Base-by-base conservation (phyloP, 2,113 vertebrate species). In the Deroptyus accipitrinus region DNA sequence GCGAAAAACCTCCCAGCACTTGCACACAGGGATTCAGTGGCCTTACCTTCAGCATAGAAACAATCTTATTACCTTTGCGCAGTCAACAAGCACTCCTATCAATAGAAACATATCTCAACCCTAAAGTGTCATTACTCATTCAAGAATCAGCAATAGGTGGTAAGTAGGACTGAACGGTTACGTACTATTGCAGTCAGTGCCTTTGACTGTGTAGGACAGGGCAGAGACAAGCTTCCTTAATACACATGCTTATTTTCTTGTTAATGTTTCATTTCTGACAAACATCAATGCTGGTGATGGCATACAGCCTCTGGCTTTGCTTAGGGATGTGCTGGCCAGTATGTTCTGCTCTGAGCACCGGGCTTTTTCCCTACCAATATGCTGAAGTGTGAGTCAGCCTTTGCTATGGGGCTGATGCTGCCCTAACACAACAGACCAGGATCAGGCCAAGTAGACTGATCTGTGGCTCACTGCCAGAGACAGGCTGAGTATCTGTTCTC, bases 171-270 rank as follows among this genome's bases (percentile, higher is more conserved):
- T 49, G 67, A 54, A 17, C 1, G 0, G 74, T 42, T 57, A 18
- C 0, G 0, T 18, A 37, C 33, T 7, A 2, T 44, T 37, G 41
- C 33, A 66, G 77, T 31, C 61, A 42, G 51, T 51, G 74, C 55
- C 55, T 13, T 37, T 86, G 75, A 63, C 80, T 22, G 51, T 25
- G 55, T 16, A 27, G 67, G 72, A 52, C 35, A 55, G 73, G 69
- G 73, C 35, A 84, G 48, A 90, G 48, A 55, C 46, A 57, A 73
- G 16, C 44, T 35, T 75, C 69, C 64, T 64, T 35, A 75, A 30
- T 18, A 55, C 46, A 12, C 5, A 9, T 35, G 41, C 64, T 86
- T 33, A 24, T 83, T 82, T 69, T 57, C 22, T n/a, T 74, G 51
- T 70, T 64, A 70, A 48, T 2, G 1, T 12, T 82, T 59, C 62